These are phyloP conservation scores for Hylomyscus alleni DNA, from an alignment of 2,797 vertebrate species.

Conservation along the genomic window DNA sequence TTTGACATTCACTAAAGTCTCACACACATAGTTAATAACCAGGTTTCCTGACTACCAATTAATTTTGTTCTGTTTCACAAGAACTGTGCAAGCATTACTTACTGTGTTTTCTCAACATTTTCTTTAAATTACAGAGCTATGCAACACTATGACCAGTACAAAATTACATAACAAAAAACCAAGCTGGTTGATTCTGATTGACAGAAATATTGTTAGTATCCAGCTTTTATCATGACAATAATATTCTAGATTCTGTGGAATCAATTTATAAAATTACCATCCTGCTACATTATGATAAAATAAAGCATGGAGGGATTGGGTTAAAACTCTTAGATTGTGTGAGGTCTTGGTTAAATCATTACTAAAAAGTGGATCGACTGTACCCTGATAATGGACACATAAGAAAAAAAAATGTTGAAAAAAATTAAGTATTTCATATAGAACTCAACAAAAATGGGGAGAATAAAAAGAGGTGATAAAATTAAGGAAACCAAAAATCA, in stretches of 20 bases:
- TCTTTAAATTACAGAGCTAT: background rate
- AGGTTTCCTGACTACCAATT: background rate
- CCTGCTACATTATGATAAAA: background rate
- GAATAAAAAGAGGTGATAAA: background rate
- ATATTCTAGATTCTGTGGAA: background rate
- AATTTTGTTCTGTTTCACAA: background rate
- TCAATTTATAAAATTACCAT: background rate
- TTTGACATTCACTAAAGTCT: background rate
- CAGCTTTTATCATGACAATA: background rate
- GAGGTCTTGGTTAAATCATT: background rate
- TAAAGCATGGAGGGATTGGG: background rate
- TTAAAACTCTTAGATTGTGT: background rate
- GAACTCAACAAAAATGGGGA: background rate
- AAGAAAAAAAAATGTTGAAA: background rate
- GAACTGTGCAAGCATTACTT: background rate
- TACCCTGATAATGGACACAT: background rate
- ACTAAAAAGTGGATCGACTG: background rate
- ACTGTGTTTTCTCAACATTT: background rate
- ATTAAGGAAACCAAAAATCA: background rate
- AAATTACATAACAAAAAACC: background rate
- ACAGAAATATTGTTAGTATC: background rate
- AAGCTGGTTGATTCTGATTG: background rate
- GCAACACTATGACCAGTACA: background rate
- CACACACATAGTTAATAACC: background rate
- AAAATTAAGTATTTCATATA: background rate